A percentile compares a stretch with the other conserved stretches of the same genome.
Evolutionary conservation across 2,888 invertebrate species (phyloP).

Genomic region (Schizotus pectinicornis): DNA sequence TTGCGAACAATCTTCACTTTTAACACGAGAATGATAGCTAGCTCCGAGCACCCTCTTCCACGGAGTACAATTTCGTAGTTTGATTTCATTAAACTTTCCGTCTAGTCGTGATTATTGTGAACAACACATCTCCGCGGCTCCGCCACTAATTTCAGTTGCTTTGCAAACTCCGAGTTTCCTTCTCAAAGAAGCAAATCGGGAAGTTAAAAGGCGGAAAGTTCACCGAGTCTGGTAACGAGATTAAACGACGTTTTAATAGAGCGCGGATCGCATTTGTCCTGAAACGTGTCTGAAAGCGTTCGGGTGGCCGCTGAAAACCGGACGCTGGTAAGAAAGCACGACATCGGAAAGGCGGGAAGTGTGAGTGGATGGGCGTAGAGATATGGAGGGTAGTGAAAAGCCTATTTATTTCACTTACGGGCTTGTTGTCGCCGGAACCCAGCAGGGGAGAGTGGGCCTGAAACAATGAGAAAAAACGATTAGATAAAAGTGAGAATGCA

Average conservation of each 20-base stretch:
- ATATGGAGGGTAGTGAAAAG: conserved; percentile 13
- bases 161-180: conserved; percentile 6
- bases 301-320: conserved; percentile 7
- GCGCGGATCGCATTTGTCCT: no score
- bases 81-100: no score
- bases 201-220: conserved; percentile 6
- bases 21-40: no score
- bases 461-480: conserved; percentile 57
- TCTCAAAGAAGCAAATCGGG: conserved; percentile 17
- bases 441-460: conserved; percentile 75
- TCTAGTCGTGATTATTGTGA: no score
- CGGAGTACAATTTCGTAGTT: no score
- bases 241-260: not conserved
- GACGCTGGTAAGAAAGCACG: conserved; percentile 20
- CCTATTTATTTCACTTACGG: conserved; percentile 59
- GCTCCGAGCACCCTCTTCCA: no score
- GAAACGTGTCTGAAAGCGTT: no score
- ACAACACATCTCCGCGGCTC: no score
- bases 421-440: conserved; percentile 65
- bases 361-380: conserved; percentile 29
- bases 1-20: no score
- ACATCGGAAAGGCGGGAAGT: conserved; percentile 31
- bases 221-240: conserved; percentile 10
- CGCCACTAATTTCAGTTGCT: conserved; percentile 1
- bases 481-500: conserved; percentile 11